These are phyloP conservation scores for Antheraea pernyi DNA, from an alignment of 1,140 invertebrate species.

Conservation along the genomic window DNA sequence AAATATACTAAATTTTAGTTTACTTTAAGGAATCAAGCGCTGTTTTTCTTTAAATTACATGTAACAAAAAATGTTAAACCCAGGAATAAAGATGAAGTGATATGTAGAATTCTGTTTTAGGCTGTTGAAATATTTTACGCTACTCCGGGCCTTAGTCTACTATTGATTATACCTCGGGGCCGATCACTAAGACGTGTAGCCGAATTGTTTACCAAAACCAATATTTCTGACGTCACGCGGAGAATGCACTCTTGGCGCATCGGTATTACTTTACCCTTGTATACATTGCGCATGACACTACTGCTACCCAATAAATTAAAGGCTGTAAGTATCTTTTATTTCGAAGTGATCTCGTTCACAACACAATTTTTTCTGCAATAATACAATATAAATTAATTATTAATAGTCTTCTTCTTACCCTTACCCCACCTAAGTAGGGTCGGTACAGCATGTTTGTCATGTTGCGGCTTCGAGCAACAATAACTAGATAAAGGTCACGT, in stretches of 20 bases:
- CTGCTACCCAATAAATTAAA: slow-evolving; percentile 59
- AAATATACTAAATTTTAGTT: too few relatives aligned
- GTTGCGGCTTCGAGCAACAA: too few relatives aligned
- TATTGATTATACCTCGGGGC: slow-evolving; percentile 48
- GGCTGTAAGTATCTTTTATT: slow-evolving; percentile 41
- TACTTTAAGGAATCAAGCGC: too few relatives aligned
- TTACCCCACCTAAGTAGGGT: too few relatives aligned
- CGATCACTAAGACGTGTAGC: slow-evolving; percentile 37
- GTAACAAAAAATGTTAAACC: too few relatives aligned
- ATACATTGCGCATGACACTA: slow-evolving; percentile 66
- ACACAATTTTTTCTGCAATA: too few relatives aligned
- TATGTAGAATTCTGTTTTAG: slow-evolving; percentile 32
- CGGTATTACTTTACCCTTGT: slow-evolving; percentile 53
- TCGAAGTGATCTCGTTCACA: not conserved
- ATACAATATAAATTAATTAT: too few relatives aligned
- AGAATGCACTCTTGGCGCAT: slow-evolving; percentile 43
- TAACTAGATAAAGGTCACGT: too few relatives aligned
- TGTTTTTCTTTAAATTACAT: too few relatives aligned
- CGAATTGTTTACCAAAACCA: slow-evolving; percentile 25
- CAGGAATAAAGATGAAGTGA: too few relatives aligned
- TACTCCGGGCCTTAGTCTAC: slow-evolving; percentile 44
- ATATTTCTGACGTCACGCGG: slow-evolving; percentile 26
- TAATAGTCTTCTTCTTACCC: too few relatives aligned
- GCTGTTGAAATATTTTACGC: slow-evolving; percentile 62
- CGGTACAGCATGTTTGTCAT: too few relatives aligned